Evolutionary conservation across 1,140 invertebrate species (phyloP).

Genomic region (Anadara kagoshimensis): DNA sequence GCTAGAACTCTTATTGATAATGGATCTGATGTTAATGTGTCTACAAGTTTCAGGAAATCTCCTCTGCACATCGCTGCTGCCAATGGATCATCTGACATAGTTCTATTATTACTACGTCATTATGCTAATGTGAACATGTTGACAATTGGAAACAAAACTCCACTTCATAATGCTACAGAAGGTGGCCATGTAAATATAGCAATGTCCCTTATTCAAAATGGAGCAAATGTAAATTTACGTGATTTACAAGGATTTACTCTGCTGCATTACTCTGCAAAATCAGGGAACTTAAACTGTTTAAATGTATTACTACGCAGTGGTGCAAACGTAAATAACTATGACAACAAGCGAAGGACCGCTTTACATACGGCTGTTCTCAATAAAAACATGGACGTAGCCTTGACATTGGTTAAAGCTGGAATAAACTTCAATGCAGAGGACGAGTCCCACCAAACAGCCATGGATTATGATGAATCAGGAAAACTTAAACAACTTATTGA

Average conservation of each 20-base stretch:
- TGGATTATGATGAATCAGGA: slow-evolving; percentile 50
- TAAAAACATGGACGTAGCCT: slow-evolving; percentile 40
- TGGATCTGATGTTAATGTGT: slow-evolving; percentile 90
- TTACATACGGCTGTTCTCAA: slow-evolving; percentile 56
- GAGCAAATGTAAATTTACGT: slow-evolving; percentile 58
- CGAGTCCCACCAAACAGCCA: slow-evolving; percentile 50
- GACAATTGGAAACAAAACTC: slow-evolving; percentile 58
- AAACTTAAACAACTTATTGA: slow-evolving; percentile 25
- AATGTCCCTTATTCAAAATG: slow-evolving; percentile 51
- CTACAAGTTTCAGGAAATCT: slow-evolving; percentile 82
- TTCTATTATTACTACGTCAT: slow-evolving; percentile 85
- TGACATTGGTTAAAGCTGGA: slow-evolving; percentile 48
- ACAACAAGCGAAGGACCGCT: slow-evolving; percentile 57
- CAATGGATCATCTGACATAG: slow-evolving; percentile 81
- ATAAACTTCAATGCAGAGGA: slow-evolving; percentile 48
- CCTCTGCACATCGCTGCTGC: slow-evolving; percentile 75
- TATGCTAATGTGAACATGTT: slow-evolving; percentile 80
- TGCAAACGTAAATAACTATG: slow-evolving; percentile 54
- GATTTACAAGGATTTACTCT: slow-evolving; percentile 64
- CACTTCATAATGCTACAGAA: slow-evolving; percentile 60
- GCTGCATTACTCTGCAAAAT: slow-evolving; percentile 55
- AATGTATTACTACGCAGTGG: slow-evolving; percentile 47
- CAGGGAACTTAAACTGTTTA: slow-evolving; percentile 44
- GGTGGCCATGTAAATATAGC: slow-evolving; percentile 46
- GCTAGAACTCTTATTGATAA: slow-evolving; percentile 84